Base-by-base conservation (phyloP, 2,797 vertebrate genomes). In the Notolabrus celidotus region DNA sequence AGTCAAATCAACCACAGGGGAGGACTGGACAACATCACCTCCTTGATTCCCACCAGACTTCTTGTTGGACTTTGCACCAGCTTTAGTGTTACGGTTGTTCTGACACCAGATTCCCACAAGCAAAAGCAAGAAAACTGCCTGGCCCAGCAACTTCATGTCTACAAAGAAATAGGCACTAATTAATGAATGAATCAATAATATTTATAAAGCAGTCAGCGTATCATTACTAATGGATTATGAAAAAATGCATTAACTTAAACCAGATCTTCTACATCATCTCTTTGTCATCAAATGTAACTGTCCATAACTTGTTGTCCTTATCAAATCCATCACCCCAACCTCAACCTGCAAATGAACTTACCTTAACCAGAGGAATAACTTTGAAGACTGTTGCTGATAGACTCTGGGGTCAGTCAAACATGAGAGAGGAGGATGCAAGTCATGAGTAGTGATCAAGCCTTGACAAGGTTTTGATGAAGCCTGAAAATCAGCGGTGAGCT, bases 101-200 rank as follows among this genome's bases (percentile, higher is more conserved):
- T 95, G 90, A 85, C 84, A 88, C 56, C 74, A 84, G 34, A 77
- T 85, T 62, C 80, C 86, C 22, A 90, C 89, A 0, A 94, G 68
- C 72, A 94, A 82, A 74, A 96, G 87, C 65, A 93, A 64, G 59
- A 93, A 80, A 79, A 88, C 67, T 14, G 86, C 47, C 54, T 80
- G 77, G 68, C 86, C 75, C 19, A 92, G 64, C 67, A 93, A 65
- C 83, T 90, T 93, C 93, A 94, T 88, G 69, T 90, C 92, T 88
- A 71, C 80, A 36, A 67, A 36, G 80, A 47, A 25, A 64, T 25
- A 29, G 69, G 6, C 50, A 64, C 23, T 17, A 45, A 31, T n/a
- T n/a, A n/a, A n/a, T n/a, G n/a, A n/a, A n/a, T n/a, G n/a, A n/a
- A n/a, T n/a, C n/a, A n/a, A n/a, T n/a, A n/a, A n/a, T n/a, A n/a